Conservation (phyloP, 2,888 invertebrate species). For the Ectemnius lituratus region DNA sequence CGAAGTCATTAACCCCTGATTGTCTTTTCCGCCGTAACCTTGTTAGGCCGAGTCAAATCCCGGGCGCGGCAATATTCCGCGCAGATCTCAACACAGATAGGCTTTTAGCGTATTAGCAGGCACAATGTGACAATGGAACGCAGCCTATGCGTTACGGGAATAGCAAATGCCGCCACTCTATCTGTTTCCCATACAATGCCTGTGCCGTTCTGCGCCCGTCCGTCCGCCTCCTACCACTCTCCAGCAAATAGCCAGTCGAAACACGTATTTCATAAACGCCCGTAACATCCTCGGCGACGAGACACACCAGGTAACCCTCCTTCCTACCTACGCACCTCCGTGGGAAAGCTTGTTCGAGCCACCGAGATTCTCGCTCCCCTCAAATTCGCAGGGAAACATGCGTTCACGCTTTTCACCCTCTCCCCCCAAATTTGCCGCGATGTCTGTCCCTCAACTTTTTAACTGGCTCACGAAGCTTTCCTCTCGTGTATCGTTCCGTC, state of each 20-base stretch:
- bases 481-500: not conserved
- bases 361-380: not conserved
- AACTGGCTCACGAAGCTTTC: too few relatives aligned
- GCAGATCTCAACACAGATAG: slow-evolving; percentile 77
- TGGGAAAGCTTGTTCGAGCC: slow-evolving; percentile 28
- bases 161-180: slow-evolving; percentile 75
- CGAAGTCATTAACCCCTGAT: slow-evolving; percentile 74
- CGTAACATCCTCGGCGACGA: slow-evolving; percentile 45
- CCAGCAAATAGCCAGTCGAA: slow-evolving; percentile 68
- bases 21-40: slow-evolving; percentile 75
- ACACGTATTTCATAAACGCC: slow-evolving; percentile 75
- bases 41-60: slow-evolving; percentile 74
- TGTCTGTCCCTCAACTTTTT: not conserved
- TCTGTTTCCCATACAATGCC: slow-evolving; percentile 71
- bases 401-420: not conserved
- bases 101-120: slow-evolving; percentile 78
- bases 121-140: slow-evolving; percentile 76
- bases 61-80: slow-evolving; percentile 72
- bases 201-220: slow-evolving; percentile 42
- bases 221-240: slow-evolving; percentile 7
- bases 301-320: slow-evolving; percentile 12
- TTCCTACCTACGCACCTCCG: slow-evolving; percentile 20
- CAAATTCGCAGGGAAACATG: not conserved
- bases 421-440: not conserved
- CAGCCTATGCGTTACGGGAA: slow-evolving; percentile 71